Evolutionary conservation across 1,140 invertebrate species (phyloP).

Genomic region (Rhyzopertha dominica): DNA sequence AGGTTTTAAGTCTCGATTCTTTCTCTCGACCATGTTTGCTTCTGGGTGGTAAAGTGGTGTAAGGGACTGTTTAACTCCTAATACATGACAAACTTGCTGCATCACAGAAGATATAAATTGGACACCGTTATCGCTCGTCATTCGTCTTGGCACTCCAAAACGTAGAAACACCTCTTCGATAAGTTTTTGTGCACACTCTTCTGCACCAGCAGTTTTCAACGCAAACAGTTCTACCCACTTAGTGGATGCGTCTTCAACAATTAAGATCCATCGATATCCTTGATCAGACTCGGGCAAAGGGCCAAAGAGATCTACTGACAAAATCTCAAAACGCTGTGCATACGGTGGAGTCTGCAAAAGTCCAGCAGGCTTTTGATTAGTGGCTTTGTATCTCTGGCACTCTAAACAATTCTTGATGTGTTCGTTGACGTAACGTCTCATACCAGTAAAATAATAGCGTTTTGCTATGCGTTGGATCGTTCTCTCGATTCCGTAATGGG

Average conservation of each 20-base stretch:
- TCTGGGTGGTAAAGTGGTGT: conserved; percentile 40
- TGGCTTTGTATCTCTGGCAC: conserved; percentile 34
- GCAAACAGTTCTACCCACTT: conserved; percentile 5
- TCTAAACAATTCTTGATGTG: conserved; percentile 27
- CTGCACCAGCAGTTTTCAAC: not conserved
- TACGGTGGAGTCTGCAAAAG: conserved; percentile 21
- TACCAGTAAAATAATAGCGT: too few species aligned
- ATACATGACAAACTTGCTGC: too few species aligned
- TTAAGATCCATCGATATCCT: conserved; percentile 21
- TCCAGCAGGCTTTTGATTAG: conserved; percentile 20
- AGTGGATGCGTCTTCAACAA: conserved; percentile 1
- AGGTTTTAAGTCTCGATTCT: conserved; percentile 43
- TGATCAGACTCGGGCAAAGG: conserved; percentile 43
- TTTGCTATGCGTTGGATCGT: too few species aligned
- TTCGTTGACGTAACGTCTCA: conserved; percentile 22
- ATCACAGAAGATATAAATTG: conserved; percentile 19
- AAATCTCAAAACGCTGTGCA: conserved; percentile 42
- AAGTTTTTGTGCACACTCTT: not conserved
- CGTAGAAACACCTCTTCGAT: conserved; percentile 1
- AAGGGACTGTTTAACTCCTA: too few species aligned
- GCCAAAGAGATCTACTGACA: conserved; percentile 28
- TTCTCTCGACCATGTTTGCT: conserved; percentile 41
- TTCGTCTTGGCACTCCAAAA: not conserved
- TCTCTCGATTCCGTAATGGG: too few species aligned
- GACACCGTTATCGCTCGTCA: conserved; percentile 2